Percentiles rank a stretch among this genome's conserved stretches.
These are phyloP conservation scores for Sycophila sp. DNA, from an alignment of 1,140 invertebrate species.

Conservation along the genomic window DNA sequence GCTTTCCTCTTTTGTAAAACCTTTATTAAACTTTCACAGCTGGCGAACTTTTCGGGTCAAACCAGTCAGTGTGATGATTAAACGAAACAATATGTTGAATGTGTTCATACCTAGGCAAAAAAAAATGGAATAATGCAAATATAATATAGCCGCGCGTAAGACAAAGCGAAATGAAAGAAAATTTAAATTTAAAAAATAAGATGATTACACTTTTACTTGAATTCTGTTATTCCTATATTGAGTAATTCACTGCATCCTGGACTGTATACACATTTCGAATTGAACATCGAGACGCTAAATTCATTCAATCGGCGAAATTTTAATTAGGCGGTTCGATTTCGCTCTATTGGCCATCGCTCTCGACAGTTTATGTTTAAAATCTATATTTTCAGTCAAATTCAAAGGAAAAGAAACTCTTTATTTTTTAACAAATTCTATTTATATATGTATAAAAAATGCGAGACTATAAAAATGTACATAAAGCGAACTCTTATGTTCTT, in stretches of 20 bases:
- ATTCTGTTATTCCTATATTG: not conserved
- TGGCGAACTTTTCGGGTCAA: slow-evolving; percentile 44
- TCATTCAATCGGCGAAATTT: no score
- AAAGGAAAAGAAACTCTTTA: no score
- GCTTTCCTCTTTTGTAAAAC: slow-evolving; percentile 6
- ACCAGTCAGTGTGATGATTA: slow-evolving; percentile 47
- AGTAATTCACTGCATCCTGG: not conserved
- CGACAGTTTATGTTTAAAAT: no score
- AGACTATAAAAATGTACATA: no score
- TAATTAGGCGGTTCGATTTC: no score
- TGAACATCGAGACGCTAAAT: no score
- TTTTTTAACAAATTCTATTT: no score
- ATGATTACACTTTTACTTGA: slow-evolving; percentile 47
- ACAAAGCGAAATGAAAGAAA: slow-evolving; percentile 38
- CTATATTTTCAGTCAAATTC: no score
- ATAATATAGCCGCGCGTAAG: slow-evolving; percentile 34
- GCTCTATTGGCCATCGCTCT: no score
- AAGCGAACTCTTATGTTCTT: no score
- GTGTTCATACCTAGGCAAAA: slow-evolving; percentile 59
- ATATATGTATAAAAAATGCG: no score
- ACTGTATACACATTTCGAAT: slow-evolving; percentile 11
- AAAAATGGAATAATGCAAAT: not conserved
- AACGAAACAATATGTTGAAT: slow-evolving; percentile 59
- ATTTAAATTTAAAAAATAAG: slow-evolving; percentile 27
- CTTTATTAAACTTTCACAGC: slow-evolving; percentile 5